Conservation (phyloP, 1,140 invertebrate species). For the Elymnias hypermnestra region DNA sequence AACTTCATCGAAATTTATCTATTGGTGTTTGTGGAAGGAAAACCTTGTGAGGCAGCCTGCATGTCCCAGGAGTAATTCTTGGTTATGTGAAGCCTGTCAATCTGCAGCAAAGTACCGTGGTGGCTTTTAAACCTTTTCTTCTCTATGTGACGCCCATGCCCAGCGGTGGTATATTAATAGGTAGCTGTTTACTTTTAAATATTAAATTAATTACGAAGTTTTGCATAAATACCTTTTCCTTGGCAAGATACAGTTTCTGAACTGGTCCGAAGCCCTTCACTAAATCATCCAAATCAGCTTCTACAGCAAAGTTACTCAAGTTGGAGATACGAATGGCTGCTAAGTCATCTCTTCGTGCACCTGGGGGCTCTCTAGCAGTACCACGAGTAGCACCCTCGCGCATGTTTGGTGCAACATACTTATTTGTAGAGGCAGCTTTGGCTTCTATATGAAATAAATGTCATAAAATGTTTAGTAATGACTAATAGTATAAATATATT, state of each 20-base stretch:
- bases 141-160: no score
- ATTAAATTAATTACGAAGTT: no score
- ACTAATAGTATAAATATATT: no score
- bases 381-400: slow-evolving; percentile 86
- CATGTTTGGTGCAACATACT: slow-evolving; percentile 91
- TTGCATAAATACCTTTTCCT: slow-evolving; percentile 66
- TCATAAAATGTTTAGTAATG: no score
- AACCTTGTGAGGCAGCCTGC: no score
- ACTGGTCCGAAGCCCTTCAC: slow-evolving; percentile 94
- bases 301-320: slow-evolving; percentile 96
- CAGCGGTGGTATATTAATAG: no score
- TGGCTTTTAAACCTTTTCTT: no score
- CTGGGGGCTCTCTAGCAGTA: slow-evolving; percentile 84
- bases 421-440: slow-evolving; percentile 74
- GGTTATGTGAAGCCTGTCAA: no score
- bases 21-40: neutral
- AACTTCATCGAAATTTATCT: no score
- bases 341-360: slow-evolving; percentile 83
- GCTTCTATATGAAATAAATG: slow-evolving; percentile 36
- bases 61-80: no score
- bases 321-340: slow-evolving; percentile 98
- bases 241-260: slow-evolving; percentile 70
- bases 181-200: no score
- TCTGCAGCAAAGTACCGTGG: no score
- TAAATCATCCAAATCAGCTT: slow-evolving; percentile 96